Evolutionary conservation across 2,888 invertebrate genomes (phyloP).

Genomic region (Perizoma affinitatum): DNA sequence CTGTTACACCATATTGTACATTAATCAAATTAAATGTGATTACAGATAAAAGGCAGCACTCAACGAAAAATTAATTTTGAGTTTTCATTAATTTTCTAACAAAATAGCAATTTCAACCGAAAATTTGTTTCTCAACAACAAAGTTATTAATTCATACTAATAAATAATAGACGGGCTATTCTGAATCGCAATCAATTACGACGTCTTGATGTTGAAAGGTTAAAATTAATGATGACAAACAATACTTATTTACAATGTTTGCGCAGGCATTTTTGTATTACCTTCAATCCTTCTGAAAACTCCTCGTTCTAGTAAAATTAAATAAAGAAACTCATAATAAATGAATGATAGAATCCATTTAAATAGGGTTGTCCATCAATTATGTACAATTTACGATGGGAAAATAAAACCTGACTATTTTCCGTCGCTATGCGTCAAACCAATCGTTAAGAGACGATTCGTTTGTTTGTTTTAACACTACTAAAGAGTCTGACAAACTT

Average conservation of each 20-base stretch:
- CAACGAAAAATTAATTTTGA: constrained; percentile 42
- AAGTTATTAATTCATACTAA: constrained; percentile 41
- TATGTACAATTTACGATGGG: no score
- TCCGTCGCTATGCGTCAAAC: no score
- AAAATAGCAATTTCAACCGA: constrained; percentile 40
- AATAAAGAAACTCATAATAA: no score
- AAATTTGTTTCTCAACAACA: constrained; percentile 41
- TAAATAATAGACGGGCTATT: constrained; percentile 40
- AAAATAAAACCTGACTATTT: no score
- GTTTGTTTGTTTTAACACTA: no score
- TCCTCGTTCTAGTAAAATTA: constrained; percentile 9
- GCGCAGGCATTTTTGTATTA: constrained; percentile 23
- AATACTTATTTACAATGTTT: constrained; percentile 27
- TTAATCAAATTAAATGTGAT: constrained; percentile 35
- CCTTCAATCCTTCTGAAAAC: constrained; percentile 1
- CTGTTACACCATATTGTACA: constrained; percentile 25
- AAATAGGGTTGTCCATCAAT: no score
- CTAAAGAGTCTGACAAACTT: no score
- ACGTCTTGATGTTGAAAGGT: constrained; percentile 36
- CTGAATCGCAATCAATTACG: constrained; percentile 37
- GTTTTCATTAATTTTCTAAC: constrained; percentile 44
- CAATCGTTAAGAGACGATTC: no score
- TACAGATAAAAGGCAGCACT: constrained; percentile 33
- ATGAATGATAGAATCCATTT: no score
- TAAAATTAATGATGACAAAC: constrained; percentile 39